Percentiles rank a stretch among this genome's conserved stretches.
Conservation (phyloP, 2,888 invertebrate species). For the Amphipyra tragopoginis region DNA sequence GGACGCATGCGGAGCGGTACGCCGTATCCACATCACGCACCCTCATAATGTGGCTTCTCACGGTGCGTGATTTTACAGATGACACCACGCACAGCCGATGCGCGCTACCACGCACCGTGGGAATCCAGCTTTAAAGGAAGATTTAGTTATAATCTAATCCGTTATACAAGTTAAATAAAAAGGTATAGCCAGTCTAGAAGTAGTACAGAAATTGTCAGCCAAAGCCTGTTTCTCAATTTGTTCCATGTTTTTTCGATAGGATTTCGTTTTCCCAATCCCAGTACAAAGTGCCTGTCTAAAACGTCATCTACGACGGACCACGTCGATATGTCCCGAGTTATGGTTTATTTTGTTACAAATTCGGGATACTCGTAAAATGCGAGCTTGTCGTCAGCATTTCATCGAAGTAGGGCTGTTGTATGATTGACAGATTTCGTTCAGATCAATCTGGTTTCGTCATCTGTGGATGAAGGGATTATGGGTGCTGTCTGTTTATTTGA, state of each 20-base stretch:
- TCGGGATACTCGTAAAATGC: constrained; percentile 50
- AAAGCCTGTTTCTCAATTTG: constrained; percentile 33
- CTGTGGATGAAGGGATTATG: no score
- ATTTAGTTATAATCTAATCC: no score
- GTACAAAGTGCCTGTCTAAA: constrained; percentile 52
- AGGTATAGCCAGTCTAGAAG: constrained; percentile 7
- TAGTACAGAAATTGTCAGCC: constrained; percentile 26
- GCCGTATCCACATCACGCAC: no score
- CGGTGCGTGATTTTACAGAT: no score
- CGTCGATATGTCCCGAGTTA: constrained; percentile 59
- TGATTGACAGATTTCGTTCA: constrained; percentile 45
- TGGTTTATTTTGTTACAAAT: constrained; percentile 65
- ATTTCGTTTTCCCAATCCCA: constrained; percentile 48
- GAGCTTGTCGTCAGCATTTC: constrained; percentile 54
- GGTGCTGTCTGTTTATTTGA: no score
- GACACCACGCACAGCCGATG: no score
- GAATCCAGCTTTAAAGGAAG: no score
- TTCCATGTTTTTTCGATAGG: constrained; percentile 20
- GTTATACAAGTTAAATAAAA: no score
- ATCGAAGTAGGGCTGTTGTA: constrained; percentile 32
- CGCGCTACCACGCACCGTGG: no score
- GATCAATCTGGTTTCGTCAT: constrained; percentile 8
- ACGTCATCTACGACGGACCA: constrained; percentile 44
- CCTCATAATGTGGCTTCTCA: no score
- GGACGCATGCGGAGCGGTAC: no score